These are phyloP conservation scores for Colius striatus DNA, from an alignment of 2,113 vertebrate genomes.

Conservation along the genomic window DNA sequence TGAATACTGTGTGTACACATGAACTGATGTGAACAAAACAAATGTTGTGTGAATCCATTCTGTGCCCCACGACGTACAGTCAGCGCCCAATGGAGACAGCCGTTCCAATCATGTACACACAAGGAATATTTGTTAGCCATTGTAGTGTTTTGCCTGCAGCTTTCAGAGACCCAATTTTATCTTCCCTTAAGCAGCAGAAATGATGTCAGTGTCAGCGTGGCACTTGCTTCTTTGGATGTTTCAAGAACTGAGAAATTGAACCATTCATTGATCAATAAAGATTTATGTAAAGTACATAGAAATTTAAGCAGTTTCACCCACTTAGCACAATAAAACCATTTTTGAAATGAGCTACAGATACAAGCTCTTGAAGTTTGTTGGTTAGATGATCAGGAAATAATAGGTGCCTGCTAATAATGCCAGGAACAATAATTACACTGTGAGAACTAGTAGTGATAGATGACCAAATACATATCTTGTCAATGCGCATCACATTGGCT, in stretches of 20 bases:
- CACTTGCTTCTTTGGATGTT: constrained; percentile 2
- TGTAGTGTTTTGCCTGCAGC: constrained; percentile 60
- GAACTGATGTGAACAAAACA: constrained; percentile 37
- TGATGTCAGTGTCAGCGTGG: background rate
- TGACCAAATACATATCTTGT: background rate
- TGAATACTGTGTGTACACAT: background rate
- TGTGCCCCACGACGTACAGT: background rate
- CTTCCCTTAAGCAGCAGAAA: constrained; percentile 41
- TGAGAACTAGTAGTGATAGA: background rate
- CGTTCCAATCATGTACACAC: constrained; percentile 24
- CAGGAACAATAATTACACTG: constrained; percentile 1
- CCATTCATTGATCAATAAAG: background rate
- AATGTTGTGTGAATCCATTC: background rate
- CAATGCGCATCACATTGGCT: background rate
- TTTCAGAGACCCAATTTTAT: constrained; percentile 64
- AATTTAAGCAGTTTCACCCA: background rate
- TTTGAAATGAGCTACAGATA: constrained; percentile 18
- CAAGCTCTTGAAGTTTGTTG: background rate
- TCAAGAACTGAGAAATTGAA: background rate
- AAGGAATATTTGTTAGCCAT: constrained; percentile 61
- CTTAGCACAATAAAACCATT: background rate
- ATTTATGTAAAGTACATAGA: background rate
- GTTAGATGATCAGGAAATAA: constrained; percentile 6
- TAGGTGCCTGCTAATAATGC: background rate
- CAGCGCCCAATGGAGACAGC: background rate